These are phyloP conservation scores for Eulemur mongoz DNA, from an alignment of 2,797 vertebrate genomes.

Conservation along the genomic window DNA sequence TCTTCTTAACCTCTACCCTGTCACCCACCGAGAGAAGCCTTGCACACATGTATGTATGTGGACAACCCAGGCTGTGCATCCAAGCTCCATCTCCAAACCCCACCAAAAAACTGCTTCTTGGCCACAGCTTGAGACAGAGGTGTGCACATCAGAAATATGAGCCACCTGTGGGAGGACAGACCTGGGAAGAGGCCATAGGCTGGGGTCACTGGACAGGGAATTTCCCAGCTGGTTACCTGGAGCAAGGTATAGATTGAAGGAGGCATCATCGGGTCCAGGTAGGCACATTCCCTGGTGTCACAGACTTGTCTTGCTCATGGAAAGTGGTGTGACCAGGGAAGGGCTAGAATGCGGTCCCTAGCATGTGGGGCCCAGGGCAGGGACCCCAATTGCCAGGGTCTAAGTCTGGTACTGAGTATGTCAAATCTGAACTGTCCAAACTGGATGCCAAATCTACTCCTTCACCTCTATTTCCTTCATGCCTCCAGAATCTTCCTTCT, in stretches of 20 bases:
- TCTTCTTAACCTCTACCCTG: not conserved
- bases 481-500: not conserved
- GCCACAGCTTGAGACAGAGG: not conserved
- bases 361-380: not conserved
- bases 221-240: not conserved
- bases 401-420: not conserved
- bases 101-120: not conserved
- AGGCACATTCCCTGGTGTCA: not conserved
- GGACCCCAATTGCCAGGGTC: not conserved
- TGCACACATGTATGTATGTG: too few species aligned
- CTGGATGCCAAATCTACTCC: not conserved
- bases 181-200: not conserved
- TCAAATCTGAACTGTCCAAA: not conserved
- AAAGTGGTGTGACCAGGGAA: not conserved
- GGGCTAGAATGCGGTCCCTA: too few species aligned
- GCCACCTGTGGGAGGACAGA: not conserved
- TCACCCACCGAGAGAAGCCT: not conserved
- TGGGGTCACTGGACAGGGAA: not conserved
- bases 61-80: not conserved
- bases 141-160: not conserved
- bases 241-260: not conserved
- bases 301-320: not conserved
- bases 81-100: not conserved
- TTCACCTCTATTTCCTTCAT: not conserved
- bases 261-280: not conserved